phyloP scores from a whole-genome alignment of 2,113 vertebrate species.

The Pelvicachromis taeniatus region DNA sequence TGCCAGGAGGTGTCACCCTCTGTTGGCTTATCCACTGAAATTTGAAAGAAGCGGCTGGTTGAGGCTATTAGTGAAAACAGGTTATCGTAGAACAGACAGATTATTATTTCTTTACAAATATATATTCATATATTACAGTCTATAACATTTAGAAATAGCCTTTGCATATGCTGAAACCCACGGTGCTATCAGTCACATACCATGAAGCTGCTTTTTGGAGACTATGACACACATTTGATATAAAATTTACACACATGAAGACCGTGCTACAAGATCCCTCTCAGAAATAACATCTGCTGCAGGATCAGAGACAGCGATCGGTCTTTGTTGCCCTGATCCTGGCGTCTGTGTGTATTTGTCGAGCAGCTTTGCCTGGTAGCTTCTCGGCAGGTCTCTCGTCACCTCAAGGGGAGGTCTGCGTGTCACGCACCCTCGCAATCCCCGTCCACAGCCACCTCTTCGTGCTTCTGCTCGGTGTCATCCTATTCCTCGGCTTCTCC shows the following conservation, averaged over 20 bases:
- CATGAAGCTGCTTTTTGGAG: neutral
- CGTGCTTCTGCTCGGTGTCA: neutral
- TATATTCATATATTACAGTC: neutral
- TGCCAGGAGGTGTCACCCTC: conserved; percentile 68
- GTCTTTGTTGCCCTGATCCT: conserved; percentile 37
- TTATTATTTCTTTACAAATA: neutral
- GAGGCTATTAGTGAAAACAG: neutral
- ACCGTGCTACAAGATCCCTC: neutral
- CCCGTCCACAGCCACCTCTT: neutral
- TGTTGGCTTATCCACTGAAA: conserved; percentile 3
- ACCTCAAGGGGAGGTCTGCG: conserved; percentile 62
- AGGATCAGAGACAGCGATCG: conserved; percentile 22
- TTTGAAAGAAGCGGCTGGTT: neutral
- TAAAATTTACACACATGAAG: neutral
- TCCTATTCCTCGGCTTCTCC: conserved; percentile 9
- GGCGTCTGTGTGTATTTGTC: conserved; percentile 49
- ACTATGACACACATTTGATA: neutral
- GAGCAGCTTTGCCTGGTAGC: conserved; percentile 47
- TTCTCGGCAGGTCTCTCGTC: conserved; percentile 62
- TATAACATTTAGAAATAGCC: neutral
- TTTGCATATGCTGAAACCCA: neutral
- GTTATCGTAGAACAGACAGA: accelerated
- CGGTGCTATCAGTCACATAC: neutral
- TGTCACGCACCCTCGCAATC: conserved; percentile 32
- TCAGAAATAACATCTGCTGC: conserved; percentile 18